phyloP scores from a whole-genome alignment of 2,113 vertebrate species.

The Entomyzon cyanotis region DNA sequence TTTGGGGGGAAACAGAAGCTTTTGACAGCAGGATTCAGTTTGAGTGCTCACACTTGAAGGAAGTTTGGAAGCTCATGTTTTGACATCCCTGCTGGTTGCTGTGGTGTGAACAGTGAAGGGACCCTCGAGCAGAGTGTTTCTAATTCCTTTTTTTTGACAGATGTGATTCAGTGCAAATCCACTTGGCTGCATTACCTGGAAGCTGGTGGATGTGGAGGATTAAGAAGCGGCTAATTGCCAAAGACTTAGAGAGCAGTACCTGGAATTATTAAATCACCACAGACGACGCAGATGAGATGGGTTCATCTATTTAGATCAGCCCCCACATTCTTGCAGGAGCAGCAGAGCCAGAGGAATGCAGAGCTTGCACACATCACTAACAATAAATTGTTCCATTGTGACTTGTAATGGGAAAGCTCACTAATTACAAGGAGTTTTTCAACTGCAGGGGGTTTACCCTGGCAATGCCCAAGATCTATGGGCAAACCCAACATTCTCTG shows the following conservation, averaged over 20 bases:
- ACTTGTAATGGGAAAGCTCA: not conserved
- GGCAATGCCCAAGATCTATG: not conserved
- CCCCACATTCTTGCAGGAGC: not conserved
- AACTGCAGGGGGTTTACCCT: not conserved
- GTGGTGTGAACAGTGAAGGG: not conserved
- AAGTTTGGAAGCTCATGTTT: not conserved
- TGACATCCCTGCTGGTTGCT: not conserved
- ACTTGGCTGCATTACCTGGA: not conserved
- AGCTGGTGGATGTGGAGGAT: not conserved
- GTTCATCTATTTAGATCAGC: not conserved
- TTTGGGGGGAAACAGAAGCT: not conserved
- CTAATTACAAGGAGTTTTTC: not conserved
- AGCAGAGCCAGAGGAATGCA: conserved; percentile 3
- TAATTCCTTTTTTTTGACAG: not conserved
- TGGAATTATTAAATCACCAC: not conserved
- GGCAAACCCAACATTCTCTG: not conserved
- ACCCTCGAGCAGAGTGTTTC: not conserved
- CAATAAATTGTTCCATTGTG: conserved; percentile 2
- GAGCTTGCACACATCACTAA: not conserved
- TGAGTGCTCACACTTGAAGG: not conserved
- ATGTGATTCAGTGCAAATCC: not conserved
- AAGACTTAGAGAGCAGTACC: not conserved
- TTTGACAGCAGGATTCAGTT: not conserved
- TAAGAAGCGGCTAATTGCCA: not conserved
- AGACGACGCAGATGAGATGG: not conserved